Conservation (phyloP, 2,888 invertebrate species). For the Leptinotarsa tumamoca region DNA sequence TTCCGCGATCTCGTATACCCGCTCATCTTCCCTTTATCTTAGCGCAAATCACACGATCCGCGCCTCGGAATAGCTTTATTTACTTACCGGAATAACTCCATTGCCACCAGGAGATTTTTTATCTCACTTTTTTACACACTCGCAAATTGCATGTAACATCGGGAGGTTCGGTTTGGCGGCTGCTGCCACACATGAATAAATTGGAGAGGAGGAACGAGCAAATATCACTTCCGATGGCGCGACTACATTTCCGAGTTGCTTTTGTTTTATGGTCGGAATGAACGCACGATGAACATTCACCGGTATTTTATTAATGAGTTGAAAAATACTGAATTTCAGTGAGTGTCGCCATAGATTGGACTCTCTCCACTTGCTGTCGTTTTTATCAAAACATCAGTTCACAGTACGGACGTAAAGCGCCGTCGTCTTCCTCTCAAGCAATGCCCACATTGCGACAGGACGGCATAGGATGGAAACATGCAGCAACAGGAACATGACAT, state of each 20-base stretch:
- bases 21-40: slow-evolving; percentile 55
- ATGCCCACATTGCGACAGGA: too few relatives aligned
- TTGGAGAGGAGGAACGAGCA: slow-evolving; percentile 20
- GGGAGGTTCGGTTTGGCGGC: slow-evolving; percentile 31
- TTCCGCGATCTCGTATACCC: slow-evolving; percentile 43
- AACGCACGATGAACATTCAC: slow-evolving; percentile 1
- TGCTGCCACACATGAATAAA: slow-evolving; percentile 28
- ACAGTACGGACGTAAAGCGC: too few relatives aligned
- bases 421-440: too few relatives aligned
- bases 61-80: slow-evolving; percentile 61
- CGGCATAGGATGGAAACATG: too few relatives aligned
- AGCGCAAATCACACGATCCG: slow-evolving; percentile 58
- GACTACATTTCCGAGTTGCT: slow-evolving; percentile 8
- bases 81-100: slow-evolving; percentile 62
- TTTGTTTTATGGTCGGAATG: slow-evolving; percentile 11
- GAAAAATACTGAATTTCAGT: not conserved
- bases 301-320: not conserved
- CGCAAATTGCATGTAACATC: slow-evolving; percentile 53
- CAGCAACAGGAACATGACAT: too few relatives aligned
- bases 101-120: slow-evolving; percentile 57
- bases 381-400: too few relatives aligned
- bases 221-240: slow-evolving; percentile 17
- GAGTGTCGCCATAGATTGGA: not conserved
- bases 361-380: not conserved
- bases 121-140: slow-evolving; percentile 53